phyloP scores from a whole-genome alignment of 2,888 invertebrate species.

The Reticulitermes lucifugus region DNA sequence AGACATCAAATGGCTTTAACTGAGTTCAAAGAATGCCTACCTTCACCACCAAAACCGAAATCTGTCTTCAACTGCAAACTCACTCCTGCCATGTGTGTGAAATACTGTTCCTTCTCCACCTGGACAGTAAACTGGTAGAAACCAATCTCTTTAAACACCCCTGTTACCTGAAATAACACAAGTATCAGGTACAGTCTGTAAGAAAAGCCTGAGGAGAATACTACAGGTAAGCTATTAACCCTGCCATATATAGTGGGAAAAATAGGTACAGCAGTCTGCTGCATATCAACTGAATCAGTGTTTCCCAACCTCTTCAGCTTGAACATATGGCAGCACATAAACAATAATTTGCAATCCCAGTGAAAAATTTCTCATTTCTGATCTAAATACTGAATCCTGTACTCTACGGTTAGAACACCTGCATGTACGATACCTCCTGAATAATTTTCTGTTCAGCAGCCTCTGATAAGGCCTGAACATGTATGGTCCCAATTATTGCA shows the following conservation, averaged over 20 bases:
- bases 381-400: too few species aligned
- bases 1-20: constrained; percentile 32
- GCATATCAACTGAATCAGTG: too few species aligned
- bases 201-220: too few species aligned
- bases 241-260: too few species aligned
- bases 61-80: constrained; percentile 39
- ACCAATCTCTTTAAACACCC: constrained; percentile 50
- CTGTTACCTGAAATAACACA: constrained; percentile 48
- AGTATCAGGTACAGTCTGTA: background rate
- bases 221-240: too few species aligned
- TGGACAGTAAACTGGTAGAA: constrained; percentile 52
- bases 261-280: too few species aligned
- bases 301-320: too few species aligned
- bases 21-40: constrained; percentile 28
- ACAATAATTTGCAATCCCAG: background rate
- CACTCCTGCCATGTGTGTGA: constrained; percentile 50
- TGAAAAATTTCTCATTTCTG: background rate
- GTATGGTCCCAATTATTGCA: constrained; percentile 48
- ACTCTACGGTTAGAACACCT: too few species aligned
- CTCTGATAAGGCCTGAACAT: constrained; percentile 47
- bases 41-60: constrained; percentile 20
- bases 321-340: too few species aligned
- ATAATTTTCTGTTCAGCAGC: constrained; percentile 53
- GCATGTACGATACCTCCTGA: constrained; percentile 49
- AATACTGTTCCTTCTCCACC: constrained; percentile 53